Conservation (phyloP, 2,113 vertebrate genomes). For the Chamaea fasciata region DNA sequence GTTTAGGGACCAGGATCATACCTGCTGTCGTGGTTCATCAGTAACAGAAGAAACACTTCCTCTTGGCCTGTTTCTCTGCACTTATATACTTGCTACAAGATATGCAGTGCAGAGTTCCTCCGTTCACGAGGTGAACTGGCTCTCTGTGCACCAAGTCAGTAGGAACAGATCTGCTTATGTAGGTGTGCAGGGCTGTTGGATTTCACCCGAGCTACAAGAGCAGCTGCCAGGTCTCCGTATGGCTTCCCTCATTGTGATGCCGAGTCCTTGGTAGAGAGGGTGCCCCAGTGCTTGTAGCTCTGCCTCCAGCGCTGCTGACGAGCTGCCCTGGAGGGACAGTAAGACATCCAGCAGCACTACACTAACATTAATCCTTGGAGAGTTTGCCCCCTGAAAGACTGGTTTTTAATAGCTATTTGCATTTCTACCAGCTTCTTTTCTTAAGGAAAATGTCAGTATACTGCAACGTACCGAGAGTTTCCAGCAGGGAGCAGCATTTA, state of each 20-base stretch:
- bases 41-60: not conserved
- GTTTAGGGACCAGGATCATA: not conserved
- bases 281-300: not conserved
- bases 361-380: too few relatives aligned
- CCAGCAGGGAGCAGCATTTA: conserved; percentile 66
- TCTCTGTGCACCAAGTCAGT: accelerated
- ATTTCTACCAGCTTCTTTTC: not conserved
- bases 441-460: not conserved
- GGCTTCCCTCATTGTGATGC: not conserved
- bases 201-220: not conserved
- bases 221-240: not conserved
- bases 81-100: accelerated
- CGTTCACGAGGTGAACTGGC: accelerated
- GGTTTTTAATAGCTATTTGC: not conserved
- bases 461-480: not conserved
- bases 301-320: accelerated
- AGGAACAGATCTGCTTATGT: not conserved
- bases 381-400: not conserved
- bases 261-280: not conserved
- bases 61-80: not conserved
- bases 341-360: not conserved
- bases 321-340: not conserved
- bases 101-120: not conserved
- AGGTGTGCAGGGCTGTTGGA: not conserved
- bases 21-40: not conserved